These are phyloP conservation scores for Papilio helenus DNA, from an alignment of 1,140 invertebrate species.

Conservation along the genomic window DNA sequence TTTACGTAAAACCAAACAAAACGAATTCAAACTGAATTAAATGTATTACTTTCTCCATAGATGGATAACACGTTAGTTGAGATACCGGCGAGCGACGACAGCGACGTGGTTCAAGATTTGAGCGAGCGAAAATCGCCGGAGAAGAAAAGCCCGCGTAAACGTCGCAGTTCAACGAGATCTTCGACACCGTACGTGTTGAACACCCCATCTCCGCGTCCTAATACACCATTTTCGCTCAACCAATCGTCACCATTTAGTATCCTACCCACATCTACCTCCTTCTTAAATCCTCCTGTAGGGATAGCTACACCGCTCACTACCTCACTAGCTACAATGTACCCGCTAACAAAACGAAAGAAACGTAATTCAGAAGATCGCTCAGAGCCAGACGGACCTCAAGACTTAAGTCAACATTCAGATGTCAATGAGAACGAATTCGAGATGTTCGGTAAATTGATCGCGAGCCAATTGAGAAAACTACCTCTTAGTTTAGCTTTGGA, in stretches of 20 bases:
- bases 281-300: conserved; percentile 74
- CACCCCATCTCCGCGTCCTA: conserved; percentile 75
- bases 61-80: conserved; percentile 75
- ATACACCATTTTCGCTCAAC: conserved; percentile 71
- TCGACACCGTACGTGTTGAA: conserved; percentile 80
- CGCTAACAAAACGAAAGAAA: conserved; percentile 74
- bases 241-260: conserved; percentile 70
- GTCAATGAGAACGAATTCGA: conserved; percentile 79
- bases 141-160: conserved; percentile 77
- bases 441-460: conserved; percentile 79
- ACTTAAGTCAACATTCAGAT: conserved; percentile 75
- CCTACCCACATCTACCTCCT: conserved; percentile 67
- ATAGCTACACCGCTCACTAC: conserved; percentile 74
- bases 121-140: conserved; percentile 76
- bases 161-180: conserved; percentile 74
- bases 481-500: conserved; percentile 76
- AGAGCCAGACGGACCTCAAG: conserved; percentile 71
- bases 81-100: conserved; percentile 77
- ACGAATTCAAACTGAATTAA: conserved; percentile 51
- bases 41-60: conserved; percentile 62
- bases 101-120: conserved; percentile 75
- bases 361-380: conserved; percentile 61
- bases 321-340: conserved; percentile 75
- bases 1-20: conserved; percentile 50
- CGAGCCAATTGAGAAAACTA: conserved; percentile 75